Evolutionary conservation across 2,888 invertebrate genomes (phyloP), one percentile per base, ranked within the genome.

Genomic region (Andricus quercusramuli): DNA sequence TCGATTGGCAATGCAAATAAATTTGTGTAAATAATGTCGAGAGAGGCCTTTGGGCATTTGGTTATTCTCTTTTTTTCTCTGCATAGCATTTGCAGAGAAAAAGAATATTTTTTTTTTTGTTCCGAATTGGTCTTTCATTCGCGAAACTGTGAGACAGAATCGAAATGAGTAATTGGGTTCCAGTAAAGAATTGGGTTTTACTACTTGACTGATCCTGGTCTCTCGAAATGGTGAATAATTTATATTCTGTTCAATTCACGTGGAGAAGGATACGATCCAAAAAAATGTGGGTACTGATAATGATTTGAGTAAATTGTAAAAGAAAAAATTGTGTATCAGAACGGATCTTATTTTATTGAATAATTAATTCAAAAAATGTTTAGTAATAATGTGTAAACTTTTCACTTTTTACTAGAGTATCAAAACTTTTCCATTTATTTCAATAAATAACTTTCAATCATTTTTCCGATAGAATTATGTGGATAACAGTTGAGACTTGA

Each of bases 1-100:
- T 62, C 74, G 74, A 82, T 79, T 67, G 77, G 32, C 77, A 70
- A 79, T 80, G 74, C 77, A 74, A 82, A 82, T 79, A 78, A 79
- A 80, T 80, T 82, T 64, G 66, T 79, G 77, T 77, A 82, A 80
- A 80, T 74, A 82, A 77, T 65, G 65, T 76, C 67, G 32, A 51
- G 20, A 29, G 29, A 25, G 17, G 59, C 78, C 68, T 29, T 15
- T 62, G 78, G 79, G 79, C 37, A 77, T 80, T 80, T 74, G 20
- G 32, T 77, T 74, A n/a, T 79, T 78, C 59, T 32, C 32, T 15
- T 70, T 70, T 51, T 6, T 70, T 3, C 51, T 20, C 32, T 51
- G 56, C 70, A 32, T 17, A 2, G 70, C 11, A 29, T 51, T 70
- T 56, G 25, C 25, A 51, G n/a, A 51, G 20, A n/a, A n/a, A 51